Percentiles rank a stretch among this genome's conserved stretches.
These are phyloP conservation scores for Procapra przewalskii DNA, from an alignment of 2,113 vertebrate genomes.

Conservation along the genomic window DNA sequence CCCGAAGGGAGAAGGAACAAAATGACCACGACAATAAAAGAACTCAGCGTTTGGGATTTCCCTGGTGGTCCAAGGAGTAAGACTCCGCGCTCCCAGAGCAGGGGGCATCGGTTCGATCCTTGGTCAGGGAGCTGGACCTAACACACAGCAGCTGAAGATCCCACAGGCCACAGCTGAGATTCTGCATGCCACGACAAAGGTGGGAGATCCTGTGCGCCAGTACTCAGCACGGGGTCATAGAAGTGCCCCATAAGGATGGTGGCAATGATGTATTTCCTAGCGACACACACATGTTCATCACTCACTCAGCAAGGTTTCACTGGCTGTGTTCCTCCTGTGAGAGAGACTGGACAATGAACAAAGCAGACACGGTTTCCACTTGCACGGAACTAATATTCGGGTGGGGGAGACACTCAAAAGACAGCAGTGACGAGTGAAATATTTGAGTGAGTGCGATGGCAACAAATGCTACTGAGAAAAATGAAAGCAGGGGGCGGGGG, in stretches of 20 bases:
- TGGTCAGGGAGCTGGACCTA: neutral
- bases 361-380: neutral
- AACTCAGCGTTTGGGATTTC: neutral
- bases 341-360: neutral
- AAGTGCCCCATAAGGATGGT: neutral
- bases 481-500: neutral
- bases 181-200: neutral
- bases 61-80: neutral
- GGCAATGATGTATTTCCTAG: neutral
- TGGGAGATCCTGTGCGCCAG: neutral
- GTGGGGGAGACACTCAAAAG: neutral
- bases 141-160: neutral
- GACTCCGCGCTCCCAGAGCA: neutral
- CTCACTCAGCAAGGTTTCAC: neutral
- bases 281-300: rapidly evolving
- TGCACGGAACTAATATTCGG: neutral
- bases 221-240: neutral
- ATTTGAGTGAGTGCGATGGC: neutral
- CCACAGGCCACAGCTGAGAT: neutral
- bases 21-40: neutral
- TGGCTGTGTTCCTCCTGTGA: neutral
- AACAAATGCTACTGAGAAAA: neutral
- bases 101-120: neutral
- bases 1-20: neutral
- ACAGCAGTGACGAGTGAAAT: neutral